Evolutionary conservation across 2,797 vertebrate genomes (phyloP).

Genomic region (Liasis olivaceus): DNA sequence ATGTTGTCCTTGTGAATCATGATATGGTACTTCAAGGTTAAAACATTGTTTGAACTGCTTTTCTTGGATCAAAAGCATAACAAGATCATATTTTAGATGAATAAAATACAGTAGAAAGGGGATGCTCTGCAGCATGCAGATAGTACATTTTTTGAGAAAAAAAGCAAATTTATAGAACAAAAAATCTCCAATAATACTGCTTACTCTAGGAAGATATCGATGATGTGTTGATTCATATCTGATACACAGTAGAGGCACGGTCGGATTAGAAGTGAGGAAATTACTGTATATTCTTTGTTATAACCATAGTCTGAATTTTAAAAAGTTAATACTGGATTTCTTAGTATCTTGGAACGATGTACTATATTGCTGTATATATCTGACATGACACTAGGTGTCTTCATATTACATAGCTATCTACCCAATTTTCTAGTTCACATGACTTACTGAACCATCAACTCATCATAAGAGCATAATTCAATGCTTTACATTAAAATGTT

Average conservation of each 20-base stretch:
- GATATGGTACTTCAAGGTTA: too few relatives aligned
- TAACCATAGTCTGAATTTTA: background rate
- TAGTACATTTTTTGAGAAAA: background rate
- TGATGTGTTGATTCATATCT: slow-evolving; percentile 37
- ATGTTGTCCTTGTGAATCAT: background rate
- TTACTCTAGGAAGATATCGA: background rate
- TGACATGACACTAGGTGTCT: too few relatives aligned
- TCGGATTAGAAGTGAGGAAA: slow-evolving; percentile 36
- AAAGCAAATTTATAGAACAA: rapidly evolving
- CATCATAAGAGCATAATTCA: too few relatives aligned
- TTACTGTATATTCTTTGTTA: background rate
- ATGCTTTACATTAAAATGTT: too few relatives aligned
- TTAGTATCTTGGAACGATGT: background rate
- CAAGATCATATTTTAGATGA: background rate
- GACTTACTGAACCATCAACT: too few relatives aligned
- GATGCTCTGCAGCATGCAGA: rapidly evolving
- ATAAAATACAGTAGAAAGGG: background rate
- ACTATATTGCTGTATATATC: too few relatives aligned
- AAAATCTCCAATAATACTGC: slow-evolving; percentile 1
- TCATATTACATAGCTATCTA: too few relatives aligned
- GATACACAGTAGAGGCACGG: background rate
- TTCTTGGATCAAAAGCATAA: background rate
- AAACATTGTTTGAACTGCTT: too few relatives aligned
- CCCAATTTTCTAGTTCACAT: too few relatives aligned
- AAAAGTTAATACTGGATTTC: background rate